Evolutionary conservation across 1,140 invertebrate species (phyloP).

Genomic region (Tetragnatha versicolor): DNA sequence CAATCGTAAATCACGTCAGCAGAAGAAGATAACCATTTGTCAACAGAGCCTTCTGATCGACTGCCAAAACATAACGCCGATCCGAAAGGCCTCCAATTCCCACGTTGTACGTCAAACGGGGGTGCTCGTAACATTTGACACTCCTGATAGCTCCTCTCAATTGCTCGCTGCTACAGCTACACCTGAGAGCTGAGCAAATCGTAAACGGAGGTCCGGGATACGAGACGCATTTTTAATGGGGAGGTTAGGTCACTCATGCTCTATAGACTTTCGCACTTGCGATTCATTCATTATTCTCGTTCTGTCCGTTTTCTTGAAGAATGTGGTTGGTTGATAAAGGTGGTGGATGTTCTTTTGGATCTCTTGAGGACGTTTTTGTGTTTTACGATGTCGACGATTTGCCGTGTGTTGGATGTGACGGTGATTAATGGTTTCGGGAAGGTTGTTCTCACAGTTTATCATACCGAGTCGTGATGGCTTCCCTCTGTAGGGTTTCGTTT

Average conservation of each 20-base stretch:
- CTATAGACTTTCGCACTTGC: background rate
- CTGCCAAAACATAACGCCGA: constrained; percentile 48
- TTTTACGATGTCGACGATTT: background rate
- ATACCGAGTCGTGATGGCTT: too few relatives aligned
- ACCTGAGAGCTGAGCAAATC: constrained; percentile 23
- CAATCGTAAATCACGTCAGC: constrained; percentile 48
- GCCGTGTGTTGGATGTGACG: background rate
- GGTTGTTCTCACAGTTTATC: too few relatives aligned
- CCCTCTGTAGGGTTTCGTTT: too few relatives aligned
- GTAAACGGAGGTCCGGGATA: background rate
- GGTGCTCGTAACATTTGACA: background rate
- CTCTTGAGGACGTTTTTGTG: background rate
- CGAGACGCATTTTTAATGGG: background rate
- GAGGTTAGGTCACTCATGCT: background rate
- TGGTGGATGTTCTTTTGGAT: background rate
- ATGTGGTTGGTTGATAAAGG: background rate
- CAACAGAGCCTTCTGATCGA: constrained; percentile 43
- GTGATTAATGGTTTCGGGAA: too few relatives aligned
- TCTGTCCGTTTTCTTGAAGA: background rate
- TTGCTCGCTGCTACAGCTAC: too few relatives aligned
- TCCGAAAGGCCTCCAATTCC: background rate
- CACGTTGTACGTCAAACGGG: background rate
- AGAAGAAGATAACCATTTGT: constrained; percentile 43
- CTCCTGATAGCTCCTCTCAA: constrained; percentile 1
- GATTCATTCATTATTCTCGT: background rate